Evolutionary conservation across 1,140 invertebrate species (phyloP).

Genomic region (Schlechtendalia chinensis): DNA sequence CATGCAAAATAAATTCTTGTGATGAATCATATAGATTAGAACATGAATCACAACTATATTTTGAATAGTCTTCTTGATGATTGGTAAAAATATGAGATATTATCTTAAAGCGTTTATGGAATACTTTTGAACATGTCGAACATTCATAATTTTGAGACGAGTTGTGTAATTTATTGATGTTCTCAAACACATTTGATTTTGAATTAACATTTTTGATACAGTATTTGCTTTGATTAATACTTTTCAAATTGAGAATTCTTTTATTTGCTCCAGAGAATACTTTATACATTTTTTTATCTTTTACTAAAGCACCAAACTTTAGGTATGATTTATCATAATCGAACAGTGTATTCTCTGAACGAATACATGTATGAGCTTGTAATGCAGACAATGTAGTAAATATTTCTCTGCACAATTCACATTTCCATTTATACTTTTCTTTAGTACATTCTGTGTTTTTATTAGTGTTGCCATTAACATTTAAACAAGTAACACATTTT

Average conservation of each 20-base stretch:
- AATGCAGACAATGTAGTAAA: neutral
- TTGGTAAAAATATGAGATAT: slow-evolving; percentile 13
- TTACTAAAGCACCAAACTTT: neutral
- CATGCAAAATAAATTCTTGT: neutral
- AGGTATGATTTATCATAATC: neutral
- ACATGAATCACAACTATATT: slow-evolving; percentile 39
- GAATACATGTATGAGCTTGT: neutral
- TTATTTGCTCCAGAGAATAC: neutral
- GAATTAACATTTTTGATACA: neutral
- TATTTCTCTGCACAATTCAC: neutral
- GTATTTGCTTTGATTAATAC: neutral
- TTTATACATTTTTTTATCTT: neutral
- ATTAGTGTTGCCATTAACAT: no score
- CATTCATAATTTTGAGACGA: slow-evolving; percentile 27
- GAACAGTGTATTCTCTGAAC: neutral
- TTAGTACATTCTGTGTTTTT: neutral
- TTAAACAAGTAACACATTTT: neutral
- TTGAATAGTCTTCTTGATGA: slow-evolving; percentile 19
- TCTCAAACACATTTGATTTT: neutral
- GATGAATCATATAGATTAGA: neutral
- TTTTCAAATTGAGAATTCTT: neutral
- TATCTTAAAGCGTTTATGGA: slow-evolving; percentile 31
- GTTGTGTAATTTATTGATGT: neutral
- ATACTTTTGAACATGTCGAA: slow-evolving; percentile 32
- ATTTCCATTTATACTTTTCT: slow-evolving; percentile 12